Evolutionary conservation across 2,797 vertebrate species (phyloP), one percentile per base, ranked within the genome.

Genomic region (Saxicola maurus): DNA sequence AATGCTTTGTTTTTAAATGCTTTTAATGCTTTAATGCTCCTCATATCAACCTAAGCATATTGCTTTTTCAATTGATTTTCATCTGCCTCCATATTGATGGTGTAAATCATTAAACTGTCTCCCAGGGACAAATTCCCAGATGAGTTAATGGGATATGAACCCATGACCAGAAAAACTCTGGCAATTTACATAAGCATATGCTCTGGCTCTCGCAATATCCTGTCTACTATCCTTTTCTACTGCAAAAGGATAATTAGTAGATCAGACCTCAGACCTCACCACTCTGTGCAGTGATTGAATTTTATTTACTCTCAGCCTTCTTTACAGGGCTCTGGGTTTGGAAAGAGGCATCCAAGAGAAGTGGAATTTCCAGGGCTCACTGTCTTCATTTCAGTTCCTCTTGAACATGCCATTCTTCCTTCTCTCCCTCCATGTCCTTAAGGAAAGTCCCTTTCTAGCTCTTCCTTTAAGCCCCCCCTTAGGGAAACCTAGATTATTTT

Each of bases 1-100:
- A 38, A 15, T 38, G 14, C 3, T 16, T 38, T 16, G 16, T 38
- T 40, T 40, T 40, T 40, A 7, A 40, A 40, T 40, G 38, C 38
- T 40, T 83, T 72, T 20, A 30, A 68, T 52, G 7, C 27, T 91
- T 75, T 42, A 86, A 52, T 20, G 21, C 6, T 14, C 3, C 16
- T 4, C 7, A 3, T 11, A 59, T 30, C 1, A 0, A 76, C 28
- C 7, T n/a, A 55, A 51, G 35, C 30, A 68, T 6, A 31, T 3
- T 19, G 8, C 2, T 17, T 59, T 51, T 78, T 60, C 28, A 68
- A 49, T 23, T 71, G 23, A 6, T 65, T 64, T 81, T 48, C 21
- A 7, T 64, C 31, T 87, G 42, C 21, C 31, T 75, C 28, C 21
- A 1, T 35, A 19, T 5, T 73, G 28, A 17, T 27, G 6, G 15